Base-by-base conservation (phyloP, 2,113 vertebrate genomes). In the Oryctolagus cuniculus region DNA sequence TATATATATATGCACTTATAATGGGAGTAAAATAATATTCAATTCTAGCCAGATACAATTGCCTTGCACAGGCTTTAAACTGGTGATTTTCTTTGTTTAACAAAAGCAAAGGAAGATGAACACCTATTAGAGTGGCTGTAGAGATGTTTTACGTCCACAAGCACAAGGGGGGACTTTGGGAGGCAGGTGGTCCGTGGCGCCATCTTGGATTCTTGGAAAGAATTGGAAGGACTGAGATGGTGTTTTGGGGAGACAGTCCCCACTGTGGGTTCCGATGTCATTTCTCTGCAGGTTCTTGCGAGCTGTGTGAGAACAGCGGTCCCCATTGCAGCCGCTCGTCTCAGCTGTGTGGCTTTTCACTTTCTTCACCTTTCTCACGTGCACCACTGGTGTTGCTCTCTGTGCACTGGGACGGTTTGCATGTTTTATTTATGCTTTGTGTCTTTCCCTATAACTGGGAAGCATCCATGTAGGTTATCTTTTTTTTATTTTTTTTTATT, bases 91-190 rank as follows among this genome's bases (percentile, higher is more conserved):
- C 79, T 73, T 7, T 75, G 29, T 70, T 38, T 17, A 53, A n/a
- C 51, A 17, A 53, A 75, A 58, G 11, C 5, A 13, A 27, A 49
- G 25, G 19, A 25, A 72, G 7, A 70, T 24, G 1, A 51, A 3
- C 3, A 75, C 27, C 11, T 63, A 19, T 38, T 69, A 36, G 21
- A 36, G 21, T 49, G 19, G 19, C 21, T 13, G 12, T 5, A 31
- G 81, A n/a, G 74, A n/a, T 5, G 36, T 36, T 36, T 53, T 3
- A 31, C 10, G 29, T 49, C 25, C 38, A 13, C 6, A 36, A 3
- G 16, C 53, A 24, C 12, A 3, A 2, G 16, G 31, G 17, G 7
- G 15, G n/a, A n/a, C 10, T 13, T 0, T 1, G 2, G 44, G 34
- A 22, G 36, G 34, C 6, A 6, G n/a, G 69, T 11, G 78, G 11